Evolutionary conservation across 2,113 vertebrate genomes (phyloP).

Genomic region (Numida meleagris): DNA sequence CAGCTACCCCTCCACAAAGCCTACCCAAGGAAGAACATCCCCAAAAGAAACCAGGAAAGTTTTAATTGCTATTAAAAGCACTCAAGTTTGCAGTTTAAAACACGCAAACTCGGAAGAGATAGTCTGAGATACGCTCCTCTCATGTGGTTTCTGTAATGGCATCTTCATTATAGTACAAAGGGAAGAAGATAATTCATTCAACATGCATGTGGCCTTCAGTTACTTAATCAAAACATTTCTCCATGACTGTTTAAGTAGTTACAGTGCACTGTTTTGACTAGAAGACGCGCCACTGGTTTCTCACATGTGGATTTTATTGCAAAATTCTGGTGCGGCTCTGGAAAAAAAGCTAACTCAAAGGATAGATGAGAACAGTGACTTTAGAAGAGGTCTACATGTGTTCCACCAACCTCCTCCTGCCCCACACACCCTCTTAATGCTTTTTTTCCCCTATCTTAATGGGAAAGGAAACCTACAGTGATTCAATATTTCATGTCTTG

Average conservation of each 20-base stretch:
- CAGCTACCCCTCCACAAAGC: not conserved
- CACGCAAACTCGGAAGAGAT: not conserved
- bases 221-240: conserved; percentile 15
- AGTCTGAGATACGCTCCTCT: not conserved
- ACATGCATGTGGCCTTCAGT: not conserved
- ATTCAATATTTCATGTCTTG: not conserved
- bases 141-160: conserved; percentile 31
- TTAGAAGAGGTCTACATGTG: not conserved
- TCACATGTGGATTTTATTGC: conserved; percentile 35
- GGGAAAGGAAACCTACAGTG: not conserved
- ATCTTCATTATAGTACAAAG: not conserved
- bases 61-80: not conserved
- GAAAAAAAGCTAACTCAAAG: not conserved
- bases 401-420: not conserved
- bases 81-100: not conserved
- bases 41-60: accelerated
- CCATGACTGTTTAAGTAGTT: not conserved
- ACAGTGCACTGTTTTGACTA: conserved; percentile 27
- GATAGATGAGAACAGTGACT: not conserved
- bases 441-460: not conserved
- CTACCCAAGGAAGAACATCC: not conserved
- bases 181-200: not conserved
- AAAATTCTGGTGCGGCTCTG: not conserved
- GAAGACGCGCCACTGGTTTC: not conserved
- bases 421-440: not conserved